Evolutionary conservation across 2,113 vertebrate genomes (phyloP).

Genomic region (Boleophthalmus pectinirostris): DNA sequence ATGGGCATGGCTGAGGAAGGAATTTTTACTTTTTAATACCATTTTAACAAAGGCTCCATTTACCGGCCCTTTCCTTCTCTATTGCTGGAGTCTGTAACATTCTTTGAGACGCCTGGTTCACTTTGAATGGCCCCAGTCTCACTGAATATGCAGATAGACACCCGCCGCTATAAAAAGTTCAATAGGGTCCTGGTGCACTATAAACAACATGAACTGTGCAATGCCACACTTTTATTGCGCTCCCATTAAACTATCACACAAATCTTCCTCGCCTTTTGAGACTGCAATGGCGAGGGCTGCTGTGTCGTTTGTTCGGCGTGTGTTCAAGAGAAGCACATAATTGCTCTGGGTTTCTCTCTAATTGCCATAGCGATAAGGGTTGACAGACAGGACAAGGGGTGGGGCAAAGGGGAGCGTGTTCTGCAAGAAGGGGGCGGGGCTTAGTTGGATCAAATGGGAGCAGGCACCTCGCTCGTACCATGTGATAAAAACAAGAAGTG

Average conservation of each 20-base stretch:
- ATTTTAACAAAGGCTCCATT: not conserved
- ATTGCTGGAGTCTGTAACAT: constrained; percentile 6
- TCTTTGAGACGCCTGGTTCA: constrained; percentile 31
- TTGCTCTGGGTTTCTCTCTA: constrained; percentile 55
- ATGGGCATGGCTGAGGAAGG: not conserved
- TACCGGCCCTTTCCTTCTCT: not conserved
- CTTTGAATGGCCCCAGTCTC: constrained; percentile 27
- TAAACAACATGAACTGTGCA: constrained; percentile 49
- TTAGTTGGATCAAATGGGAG: constrained; percentile 4
- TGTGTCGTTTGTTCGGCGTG: constrained; percentile 33
- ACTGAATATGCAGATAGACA: constrained; percentile 41
- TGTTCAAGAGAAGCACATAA: constrained; percentile 39
- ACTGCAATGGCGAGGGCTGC: constrained; percentile 17
- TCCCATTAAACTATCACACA: constrained; percentile 63
- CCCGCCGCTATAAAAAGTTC: constrained; percentile 44
- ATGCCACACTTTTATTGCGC: constrained; percentile 51
- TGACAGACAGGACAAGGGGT: constrained; percentile 48
- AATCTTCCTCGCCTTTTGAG: constrained; percentile 53
- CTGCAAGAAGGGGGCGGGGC: constrained; percentile 17
- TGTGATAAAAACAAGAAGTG: constrained; percentile 28
- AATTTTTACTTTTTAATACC: not conserved
- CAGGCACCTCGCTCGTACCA: not conserved
- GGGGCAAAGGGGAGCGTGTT: constrained; percentile 44
- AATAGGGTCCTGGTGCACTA: constrained; percentile 39
- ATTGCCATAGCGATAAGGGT: constrained; percentile 59